A percentile compares a stretch with the other conserved stretches of the same genome.
phyloP scores from a whole-genome alignment of 2,113 vertebrate genomes.

The Sarotherodon lohbergeri region DNA sequence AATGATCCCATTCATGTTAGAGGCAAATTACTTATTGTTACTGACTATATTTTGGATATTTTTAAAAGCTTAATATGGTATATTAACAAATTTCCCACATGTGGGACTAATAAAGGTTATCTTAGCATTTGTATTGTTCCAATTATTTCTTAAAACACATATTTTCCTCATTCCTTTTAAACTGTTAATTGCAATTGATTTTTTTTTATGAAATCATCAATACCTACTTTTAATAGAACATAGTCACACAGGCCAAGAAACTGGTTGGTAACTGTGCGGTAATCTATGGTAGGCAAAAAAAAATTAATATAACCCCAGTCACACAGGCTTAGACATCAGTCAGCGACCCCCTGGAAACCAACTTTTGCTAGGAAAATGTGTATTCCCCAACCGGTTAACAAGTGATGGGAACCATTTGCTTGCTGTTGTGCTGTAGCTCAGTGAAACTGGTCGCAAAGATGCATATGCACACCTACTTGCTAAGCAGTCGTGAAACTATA shows the following conservation, averaged over 20 bases:
- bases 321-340: background rate
- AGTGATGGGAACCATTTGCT: background rate
- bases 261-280: background rate
- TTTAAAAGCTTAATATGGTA: background rate
- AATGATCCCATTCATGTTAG: background rate
- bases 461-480: background rate
- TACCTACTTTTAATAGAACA: background rate
- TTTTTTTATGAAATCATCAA: background rate
- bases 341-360: background rate
- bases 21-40: background rate
- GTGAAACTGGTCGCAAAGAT: background rate
- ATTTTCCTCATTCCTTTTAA: background rate
- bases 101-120: background rate
- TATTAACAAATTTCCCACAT: background rate
- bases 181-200: background rate
- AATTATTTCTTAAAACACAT: background rate
- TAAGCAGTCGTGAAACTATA: background rate
- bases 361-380: background rate
- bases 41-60: background rate
- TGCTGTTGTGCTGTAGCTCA: background rate
- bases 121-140: background rate
- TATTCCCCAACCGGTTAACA: background rate
- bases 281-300: background rate
- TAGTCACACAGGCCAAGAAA: background rate
- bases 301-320: background rate